These are phyloP conservation scores for Ctenoplectra terminalis DNA, from an alignment of 1,140 invertebrate genomes.

Conservation along the genomic window DNA sequence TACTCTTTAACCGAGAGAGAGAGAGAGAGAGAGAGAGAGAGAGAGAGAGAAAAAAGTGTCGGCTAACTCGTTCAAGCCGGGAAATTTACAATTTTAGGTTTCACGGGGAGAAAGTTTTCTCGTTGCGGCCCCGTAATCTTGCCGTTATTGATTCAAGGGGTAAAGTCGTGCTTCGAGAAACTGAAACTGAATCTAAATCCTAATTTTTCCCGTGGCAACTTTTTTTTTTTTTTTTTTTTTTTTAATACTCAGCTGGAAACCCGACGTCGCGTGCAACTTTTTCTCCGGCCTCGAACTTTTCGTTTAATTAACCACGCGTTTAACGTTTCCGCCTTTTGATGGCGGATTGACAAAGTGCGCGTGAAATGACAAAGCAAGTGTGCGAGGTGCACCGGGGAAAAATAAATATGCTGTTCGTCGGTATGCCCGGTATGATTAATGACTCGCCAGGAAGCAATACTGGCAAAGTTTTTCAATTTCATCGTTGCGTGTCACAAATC, in stretches of 20 bases:
- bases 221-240: slow-evolving; percentile 1
- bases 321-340: not conserved
- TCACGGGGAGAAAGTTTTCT: slow-evolving; percentile 38
- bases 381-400: not conserved
- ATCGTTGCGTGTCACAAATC: slow-evolving; percentile 16
- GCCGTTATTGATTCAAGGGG: slow-evolving; percentile 39
- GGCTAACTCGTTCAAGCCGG: slow-evolving; percentile 42
- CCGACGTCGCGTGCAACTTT: not conserved
- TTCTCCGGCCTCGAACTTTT: not conserved
- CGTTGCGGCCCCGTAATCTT: slow-evolving; percentile 45
- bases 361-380: not conserved
- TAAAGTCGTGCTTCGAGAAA: slow-evolving; percentile 15
- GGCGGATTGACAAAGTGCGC: not conserved
- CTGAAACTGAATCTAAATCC: slow-evolving; percentile 22
- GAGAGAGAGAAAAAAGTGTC: not conserved
- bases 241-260: not conserved
- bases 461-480: slow-evolving; percentile 27
- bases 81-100: slow-evolving; percentile 57
- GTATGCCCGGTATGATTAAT: slow-evolving; percentile 9
- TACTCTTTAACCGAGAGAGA: slow-evolving; percentile 49
- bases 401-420: not conserved
- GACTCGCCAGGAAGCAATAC: not conserved
- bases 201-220: slow-evolving; percentile 9
- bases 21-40: not conserved
- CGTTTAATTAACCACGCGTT: slow-evolving; percentile 16